phyloP scores from a whole-genome alignment of 2,888 invertebrate species.

The Drosophila phalerata region DNA sequence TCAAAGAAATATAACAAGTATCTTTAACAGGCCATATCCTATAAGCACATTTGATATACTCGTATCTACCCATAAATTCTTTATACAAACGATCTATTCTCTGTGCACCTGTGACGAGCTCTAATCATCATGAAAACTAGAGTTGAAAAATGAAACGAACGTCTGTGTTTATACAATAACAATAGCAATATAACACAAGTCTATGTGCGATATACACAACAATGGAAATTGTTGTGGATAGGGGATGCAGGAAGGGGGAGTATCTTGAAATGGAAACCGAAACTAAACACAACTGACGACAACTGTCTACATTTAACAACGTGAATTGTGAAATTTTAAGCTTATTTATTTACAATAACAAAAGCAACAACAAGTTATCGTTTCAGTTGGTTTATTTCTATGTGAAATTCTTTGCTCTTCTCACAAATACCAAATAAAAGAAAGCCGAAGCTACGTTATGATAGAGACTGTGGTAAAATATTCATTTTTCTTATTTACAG shows the following conservation, averaged over 20 bases:
- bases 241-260: background rate
- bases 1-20: background rate
- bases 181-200: slow-evolving; percentile 26
- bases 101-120: slow-evolving; percentile 57
- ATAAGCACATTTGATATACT: background rate
- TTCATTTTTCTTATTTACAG: background rate
- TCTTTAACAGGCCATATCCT: background rate
- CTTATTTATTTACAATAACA: slow-evolving; percentile 53
- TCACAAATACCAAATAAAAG: slow-evolving; percentile 19
- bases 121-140: slow-evolving; percentile 64
- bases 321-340: slow-evolving; percentile 62
- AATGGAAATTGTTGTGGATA: background rate
- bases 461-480: background rate
- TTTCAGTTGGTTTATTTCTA: slow-evolving; percentile 42
- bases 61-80: slow-evolving; percentile 9
- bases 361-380: slow-evolving; percentile 13
- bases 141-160: slow-evolving; percentile 45
- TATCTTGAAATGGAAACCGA: slow-evolving; percentile 39
- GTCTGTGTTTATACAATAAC: slow-evolving; percentile 66
- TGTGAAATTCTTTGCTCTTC: slow-evolving; percentile 51
- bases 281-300: slow-evolving; percentile 59
- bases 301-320: slow-evolving; percentile 46
- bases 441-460: slow-evolving; percentile 28
- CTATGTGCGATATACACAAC: slow-evolving; percentile 21
- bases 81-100: slow-evolving; percentile 10